A percentile compares a stretch with the other conserved stretches of the same genome.
Conservation (phyloP, 2,797 vertebrate species). For the Thamnophis elegans region DNA sequence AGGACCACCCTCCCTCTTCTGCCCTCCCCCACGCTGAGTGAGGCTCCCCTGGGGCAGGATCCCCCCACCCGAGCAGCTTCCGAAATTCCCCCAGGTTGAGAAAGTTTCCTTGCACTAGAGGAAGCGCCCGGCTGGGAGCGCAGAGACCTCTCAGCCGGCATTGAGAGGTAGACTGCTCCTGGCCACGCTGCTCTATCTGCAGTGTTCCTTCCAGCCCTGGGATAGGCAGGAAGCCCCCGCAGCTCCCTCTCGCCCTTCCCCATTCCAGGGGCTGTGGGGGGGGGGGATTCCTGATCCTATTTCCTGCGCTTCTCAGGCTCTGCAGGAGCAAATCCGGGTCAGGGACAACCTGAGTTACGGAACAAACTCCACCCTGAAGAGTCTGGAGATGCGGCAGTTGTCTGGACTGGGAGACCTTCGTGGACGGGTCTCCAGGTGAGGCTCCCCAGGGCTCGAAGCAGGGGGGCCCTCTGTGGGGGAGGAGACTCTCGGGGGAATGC, state of each 20-base stretch:
- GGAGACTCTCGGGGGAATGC: not conserved
- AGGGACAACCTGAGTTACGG: slow-evolving; percentile 77
- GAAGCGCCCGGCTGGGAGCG: not conserved
- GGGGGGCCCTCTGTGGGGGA: not conserved
- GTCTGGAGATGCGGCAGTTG: slow-evolving; percentile 75
- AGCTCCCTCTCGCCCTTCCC: not conserved
- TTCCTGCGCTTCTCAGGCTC: slow-evolving; percentile 64
- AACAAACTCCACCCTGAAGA: slow-evolving; percentile 78
- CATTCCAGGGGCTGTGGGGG: rapidly evolving
- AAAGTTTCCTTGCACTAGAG: rapidly evolving
- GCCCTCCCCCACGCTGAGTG: not conserved
- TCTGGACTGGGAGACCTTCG: slow-evolving; percentile 76
- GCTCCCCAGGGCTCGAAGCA: rapidly evolving
- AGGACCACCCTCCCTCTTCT: not conserved
- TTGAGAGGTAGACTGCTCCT: not conserved
- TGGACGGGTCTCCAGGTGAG: slow-evolving; percentile 75
- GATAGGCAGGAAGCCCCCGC: not conserved
- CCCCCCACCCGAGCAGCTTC: not conserved
- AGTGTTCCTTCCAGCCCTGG: not conserved
- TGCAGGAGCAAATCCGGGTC: slow-evolving; percentile 78
- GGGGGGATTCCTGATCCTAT: not conserved
- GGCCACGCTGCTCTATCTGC: not conserved
- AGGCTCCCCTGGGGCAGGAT: not conserved
- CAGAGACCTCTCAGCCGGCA: not conserved
- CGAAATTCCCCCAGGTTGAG: not conserved